Conservation (phyloP, 2,797 vertebrate species). For the Loris lydekkerianus region DNA sequence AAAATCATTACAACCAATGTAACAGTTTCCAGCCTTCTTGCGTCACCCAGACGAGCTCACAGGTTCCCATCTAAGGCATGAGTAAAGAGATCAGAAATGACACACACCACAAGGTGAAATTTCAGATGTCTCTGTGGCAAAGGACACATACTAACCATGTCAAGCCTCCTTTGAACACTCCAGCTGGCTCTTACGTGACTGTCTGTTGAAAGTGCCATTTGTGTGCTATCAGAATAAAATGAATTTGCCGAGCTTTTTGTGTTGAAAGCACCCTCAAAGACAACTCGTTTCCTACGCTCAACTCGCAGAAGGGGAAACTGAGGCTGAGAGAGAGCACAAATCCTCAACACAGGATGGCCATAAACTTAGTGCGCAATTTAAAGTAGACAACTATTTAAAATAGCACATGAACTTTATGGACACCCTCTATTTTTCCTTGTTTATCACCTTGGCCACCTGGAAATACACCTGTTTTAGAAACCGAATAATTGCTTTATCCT, state of each 20-base stretch:
- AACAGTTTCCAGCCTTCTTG: background rate
- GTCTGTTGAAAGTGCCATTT: fast-evolving
- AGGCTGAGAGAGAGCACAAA: background rate
- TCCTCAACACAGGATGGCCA: background rate
- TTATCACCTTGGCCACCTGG: background rate
- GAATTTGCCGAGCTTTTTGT: background rate
- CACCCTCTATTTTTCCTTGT: background rate
- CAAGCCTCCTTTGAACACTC: background rate
- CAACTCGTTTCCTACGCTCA: background rate
- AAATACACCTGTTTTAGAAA: background rate
- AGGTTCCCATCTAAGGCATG: background rate
- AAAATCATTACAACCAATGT: conserved; percentile 9
- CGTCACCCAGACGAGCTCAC: background rate
- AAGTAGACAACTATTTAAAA: too few relatives aligned
- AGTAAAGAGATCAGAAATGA: background rate
- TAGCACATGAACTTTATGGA: too few relatives aligned
- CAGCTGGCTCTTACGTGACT: background rate
- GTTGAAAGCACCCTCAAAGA: background rate
- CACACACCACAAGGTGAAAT: fast-evolving
- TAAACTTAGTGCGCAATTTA: too few relatives aligned
- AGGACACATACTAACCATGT: too few relatives aligned
- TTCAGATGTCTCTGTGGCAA: background rate
- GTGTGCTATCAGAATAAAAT: background rate
- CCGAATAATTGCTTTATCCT: background rate
- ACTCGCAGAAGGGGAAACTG: background rate